Evolutionary conservation across 2,797 vertebrate species (phyloP).

Genomic region (Onychomys arenicola): DNA sequence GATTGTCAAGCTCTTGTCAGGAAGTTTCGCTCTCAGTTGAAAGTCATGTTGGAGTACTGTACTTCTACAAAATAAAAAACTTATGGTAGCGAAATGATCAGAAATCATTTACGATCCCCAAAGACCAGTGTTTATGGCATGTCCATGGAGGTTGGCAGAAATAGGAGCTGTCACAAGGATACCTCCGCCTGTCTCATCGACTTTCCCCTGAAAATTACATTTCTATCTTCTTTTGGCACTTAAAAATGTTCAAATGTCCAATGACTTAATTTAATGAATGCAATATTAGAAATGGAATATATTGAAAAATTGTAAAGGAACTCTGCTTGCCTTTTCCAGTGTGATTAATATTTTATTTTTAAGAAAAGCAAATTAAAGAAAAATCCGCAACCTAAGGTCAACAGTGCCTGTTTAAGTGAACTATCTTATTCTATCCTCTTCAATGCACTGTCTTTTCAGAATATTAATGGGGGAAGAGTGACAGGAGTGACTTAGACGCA

Average conservation of each 20-base stretch:
- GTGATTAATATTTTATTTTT: constrained; percentile 97
- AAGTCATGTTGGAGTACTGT: constrained; percentile 42
- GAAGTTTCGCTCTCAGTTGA: constrained; percentile 60
- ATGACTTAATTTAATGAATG: constrained; percentile 90
- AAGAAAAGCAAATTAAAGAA: constrained; percentile 96
- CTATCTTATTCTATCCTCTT: constrained; percentile 92
- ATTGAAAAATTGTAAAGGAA: constrained; percentile 90
- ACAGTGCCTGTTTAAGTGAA: constrained; percentile 95
- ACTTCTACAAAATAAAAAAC: constrained; percentile 77
- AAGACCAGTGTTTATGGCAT: constrained; percentile 80
- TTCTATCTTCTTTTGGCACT: constrained; percentile 88
- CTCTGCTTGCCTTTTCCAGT: constrained; percentile 91
- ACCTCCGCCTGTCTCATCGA: constrained; percentile 82
- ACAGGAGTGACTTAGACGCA: constrained; percentile 93
- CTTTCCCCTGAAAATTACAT: constrained; percentile 87
- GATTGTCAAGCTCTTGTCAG: not conserved
- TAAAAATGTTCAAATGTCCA: constrained; percentile 86
- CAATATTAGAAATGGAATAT: constrained; percentile 89
- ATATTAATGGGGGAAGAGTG: constrained; percentile 95
- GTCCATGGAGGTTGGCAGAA: constrained; percentile 82
- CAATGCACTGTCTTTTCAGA: constrained; percentile 91
- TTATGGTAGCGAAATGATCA: constrained; percentile 77
- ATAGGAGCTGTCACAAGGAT: constrained; percentile 84
- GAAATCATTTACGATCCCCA: constrained; percentile 74
- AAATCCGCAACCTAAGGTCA: constrained; percentile 94